Evolutionary conservation across 2,888 invertebrate genomes (phyloP), one percentile per base, ranked within the genome.

Genomic region (Pachymerium ferrugineum): DNA sequence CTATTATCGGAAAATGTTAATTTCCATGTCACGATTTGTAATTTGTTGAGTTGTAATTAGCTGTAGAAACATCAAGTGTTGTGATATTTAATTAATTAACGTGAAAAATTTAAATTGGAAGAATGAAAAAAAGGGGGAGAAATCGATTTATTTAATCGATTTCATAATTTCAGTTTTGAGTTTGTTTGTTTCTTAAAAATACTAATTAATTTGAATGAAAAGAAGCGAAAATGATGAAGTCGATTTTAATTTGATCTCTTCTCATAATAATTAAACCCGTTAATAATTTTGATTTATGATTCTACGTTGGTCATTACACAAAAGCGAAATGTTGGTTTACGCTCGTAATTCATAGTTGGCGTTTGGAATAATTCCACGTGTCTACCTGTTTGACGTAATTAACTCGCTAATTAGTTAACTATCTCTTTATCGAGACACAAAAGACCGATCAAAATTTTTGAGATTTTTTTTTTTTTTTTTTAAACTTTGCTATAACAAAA

Each of bases 181-280:
- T n/a, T n/a, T n/a, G n/a, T n/a, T n/a, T n/a, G n/a, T 54, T 54
- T 54, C 54, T 8, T 12, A 16, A 10, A 4, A 19, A 19, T 22
- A 22, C 19, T 22, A 25, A 54, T 25, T 54, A 25, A 54, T 25
- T 28, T 28, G 54, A 28, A 54, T 25, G 54, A 22, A 25, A 12
- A 19, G 25, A 1, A n/a, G 22, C 10, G 38, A 38, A 54, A 25
- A 54, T 54, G 54, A 54, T 54, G 54, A 54, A 54, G 54, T 54
- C 54, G 54, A 54, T 54, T 54, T 54, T 54, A 54, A 54, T 54
- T 54, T 54, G 54, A 54, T 54, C 25, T 28, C 54, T 54, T 28
- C 54, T 54, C 54, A 54, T 54, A 54, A 54, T 54, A 54, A 54
- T 54, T 54, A 54, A 54, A 54, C 12, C 54, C 54, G 54, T 54